Conservation (phyloP, 2,797 vertebrate genomes). For the Silurus aristotelis region DNA sequence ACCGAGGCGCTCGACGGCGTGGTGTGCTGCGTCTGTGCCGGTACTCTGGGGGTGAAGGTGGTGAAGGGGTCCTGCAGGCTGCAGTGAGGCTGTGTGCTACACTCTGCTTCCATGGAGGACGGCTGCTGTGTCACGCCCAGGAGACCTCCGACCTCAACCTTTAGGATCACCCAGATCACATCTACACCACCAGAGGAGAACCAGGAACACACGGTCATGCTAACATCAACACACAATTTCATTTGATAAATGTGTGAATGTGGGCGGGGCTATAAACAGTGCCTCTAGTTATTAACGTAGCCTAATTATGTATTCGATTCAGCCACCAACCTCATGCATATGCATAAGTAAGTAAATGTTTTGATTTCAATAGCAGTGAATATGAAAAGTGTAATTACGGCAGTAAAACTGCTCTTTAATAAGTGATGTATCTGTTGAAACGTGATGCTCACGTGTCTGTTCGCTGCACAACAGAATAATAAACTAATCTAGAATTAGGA, state of each 20-base stretch:
- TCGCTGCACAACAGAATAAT: no score
- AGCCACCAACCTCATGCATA: no score
- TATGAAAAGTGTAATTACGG: no score
- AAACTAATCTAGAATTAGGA: no score
- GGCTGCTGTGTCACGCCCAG: slow-evolving; percentile 97
- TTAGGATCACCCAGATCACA: slow-evolving; percentile 98
- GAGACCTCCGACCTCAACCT: slow-evolving; percentile 94
- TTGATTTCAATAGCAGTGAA: no score
- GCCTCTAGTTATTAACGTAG: no score
- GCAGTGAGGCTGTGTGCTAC: slow-evolving; percentile 97
- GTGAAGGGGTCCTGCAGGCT: slow-evolving; percentile 93
- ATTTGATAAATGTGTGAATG: neutral
- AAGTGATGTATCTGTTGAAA: no score
- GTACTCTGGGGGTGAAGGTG: slow-evolving; percentile 94
- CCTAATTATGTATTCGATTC: no score
- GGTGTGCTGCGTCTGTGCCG: slow-evolving; percentile 91
- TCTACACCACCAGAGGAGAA: slow-evolving; percentile 68
- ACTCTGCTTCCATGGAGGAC: slow-evolving; percentile 95
- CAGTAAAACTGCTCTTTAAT: no score
- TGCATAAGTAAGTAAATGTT: no score
- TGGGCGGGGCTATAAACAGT: neutral
- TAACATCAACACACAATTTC: neutral
- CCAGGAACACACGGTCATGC: neutral
- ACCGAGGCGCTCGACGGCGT: slow-evolving; percentile 96
- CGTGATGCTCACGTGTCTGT: no score